Conservation (phyloP, 2,797 vertebrate species). For the Petrocephalus sullivani region DNA sequence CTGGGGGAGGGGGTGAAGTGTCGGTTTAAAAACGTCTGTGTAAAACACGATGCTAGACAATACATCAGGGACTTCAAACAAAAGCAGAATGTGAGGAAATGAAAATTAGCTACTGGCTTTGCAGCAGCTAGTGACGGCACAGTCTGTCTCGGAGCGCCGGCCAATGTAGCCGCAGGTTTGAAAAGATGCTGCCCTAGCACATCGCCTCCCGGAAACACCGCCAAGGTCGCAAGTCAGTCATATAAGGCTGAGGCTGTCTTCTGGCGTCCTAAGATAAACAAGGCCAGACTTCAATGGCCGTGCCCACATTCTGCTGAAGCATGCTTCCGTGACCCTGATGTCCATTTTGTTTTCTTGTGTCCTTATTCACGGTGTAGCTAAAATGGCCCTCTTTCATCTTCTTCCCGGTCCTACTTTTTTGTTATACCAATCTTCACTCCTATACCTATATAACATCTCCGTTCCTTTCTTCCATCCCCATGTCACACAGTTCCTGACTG, state of each 20-base stretch:
- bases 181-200: not conserved
- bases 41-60: not conserved
- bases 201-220: not conserved
- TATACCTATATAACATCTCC: not conserved
- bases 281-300: not conserved
- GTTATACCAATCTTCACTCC: not conserved
- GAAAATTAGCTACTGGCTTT: not conserved
- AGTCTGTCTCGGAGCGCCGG: not conserved
- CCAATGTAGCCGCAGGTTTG: not conserved
- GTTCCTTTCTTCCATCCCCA: not conserved
- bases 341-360: not conserved
- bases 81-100: not conserved
- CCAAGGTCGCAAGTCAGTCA: not conserved
- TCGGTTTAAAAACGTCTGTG: not conserved
- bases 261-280: not conserved
- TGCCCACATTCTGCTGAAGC: not conserved
- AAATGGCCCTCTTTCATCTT: not conserved
- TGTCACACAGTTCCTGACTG: not conserved
- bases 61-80: constrained; percentile 1
- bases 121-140: not conserved
- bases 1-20: not conserved
- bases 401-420: not conserved
- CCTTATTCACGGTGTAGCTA: not conserved
- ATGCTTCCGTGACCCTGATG: not conserved
- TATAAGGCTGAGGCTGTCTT: not conserved